Percentiles rank a stretch among this genome's conserved stretches.
Conservation (phyloP, 2,888 invertebrate genomes). For the Ichneumoninae sp. region DNA sequence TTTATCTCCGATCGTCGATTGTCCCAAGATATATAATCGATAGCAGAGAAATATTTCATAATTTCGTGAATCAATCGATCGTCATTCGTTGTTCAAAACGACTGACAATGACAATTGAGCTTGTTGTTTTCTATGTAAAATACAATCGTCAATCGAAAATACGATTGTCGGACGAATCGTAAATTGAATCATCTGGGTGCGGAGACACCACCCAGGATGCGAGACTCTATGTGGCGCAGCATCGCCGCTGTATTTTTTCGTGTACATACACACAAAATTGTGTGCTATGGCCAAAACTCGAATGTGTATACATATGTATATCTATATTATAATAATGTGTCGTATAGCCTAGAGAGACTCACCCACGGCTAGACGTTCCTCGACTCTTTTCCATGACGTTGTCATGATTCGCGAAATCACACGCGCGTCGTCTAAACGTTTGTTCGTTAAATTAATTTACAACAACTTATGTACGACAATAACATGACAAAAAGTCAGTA, state of each 20-base stretch:
- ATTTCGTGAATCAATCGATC: conserved; percentile 30
- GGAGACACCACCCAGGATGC: conserved; percentile 81
- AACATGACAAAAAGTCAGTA: conserved; percentile 71
- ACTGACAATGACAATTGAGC: conserved; percentile 36
- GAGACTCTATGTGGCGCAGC: conserved; percentile 55
- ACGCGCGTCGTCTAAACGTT: conserved; percentile 21
- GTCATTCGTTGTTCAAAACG: conserved; percentile 27
- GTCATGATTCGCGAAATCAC: conserved; percentile 45
- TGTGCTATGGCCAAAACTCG: conserved; percentile 41
- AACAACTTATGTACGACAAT: conserved; percentile 71
- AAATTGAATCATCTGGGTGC: conserved; percentile 35
- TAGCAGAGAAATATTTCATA: neutral
- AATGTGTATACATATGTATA: conserved; percentile 23
- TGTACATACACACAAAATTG: conserved; percentile 33
- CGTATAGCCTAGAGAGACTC: conserved; percentile 63
- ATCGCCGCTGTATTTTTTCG: conserved; percentile 1
- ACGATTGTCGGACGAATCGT: neutral
- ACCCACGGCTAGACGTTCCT: conserved; percentile 79
- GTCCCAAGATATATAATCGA: neutral
- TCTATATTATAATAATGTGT: conserved; percentile 13
- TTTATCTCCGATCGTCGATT: conserved; percentile 5
- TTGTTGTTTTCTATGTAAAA: neutral
- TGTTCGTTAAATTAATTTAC: conserved; percentile 57
- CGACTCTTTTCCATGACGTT: conserved; percentile 73
- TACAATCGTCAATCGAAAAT: neutral